Percentiles rank a stretch among this genome's conserved stretches.
These are phyloP conservation scores for Acleris laterana DNA, from an alignment of 2,888 invertebrate genomes.

Conservation along the genomic window DNA sequence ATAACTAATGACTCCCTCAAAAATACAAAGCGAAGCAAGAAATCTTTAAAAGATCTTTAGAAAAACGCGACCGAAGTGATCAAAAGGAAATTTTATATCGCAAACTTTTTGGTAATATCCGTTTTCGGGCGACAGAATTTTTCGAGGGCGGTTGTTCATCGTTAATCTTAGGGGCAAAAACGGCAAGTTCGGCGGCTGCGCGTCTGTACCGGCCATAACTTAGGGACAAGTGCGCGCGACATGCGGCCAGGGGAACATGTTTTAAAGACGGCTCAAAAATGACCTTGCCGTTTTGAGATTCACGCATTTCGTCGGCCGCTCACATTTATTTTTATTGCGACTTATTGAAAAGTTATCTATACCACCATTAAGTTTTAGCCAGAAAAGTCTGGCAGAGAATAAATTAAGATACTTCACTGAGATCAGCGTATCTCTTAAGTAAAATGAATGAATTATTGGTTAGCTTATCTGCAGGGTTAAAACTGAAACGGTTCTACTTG, in stretches of 20 bases:
- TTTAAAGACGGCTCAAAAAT: slow-evolving; percentile 38
- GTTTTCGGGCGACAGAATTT: slow-evolving; percentile 79
- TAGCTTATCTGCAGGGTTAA: too few species aligned
- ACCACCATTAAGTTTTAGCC: too few species aligned
- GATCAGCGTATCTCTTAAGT: too few species aligned
- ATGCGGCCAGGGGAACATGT: slow-evolving; percentile 57
- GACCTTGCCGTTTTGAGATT: slow-evolving; percentile 21
- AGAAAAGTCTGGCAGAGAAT: too few species aligned
- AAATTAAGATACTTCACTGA: too few species aligned
- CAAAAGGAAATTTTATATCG: slow-evolving; percentile 74
- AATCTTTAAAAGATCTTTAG: slow-evolving; percentile 59
- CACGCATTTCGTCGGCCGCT: too few species aligned
- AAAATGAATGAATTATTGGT: too few species aligned
- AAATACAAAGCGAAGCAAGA: slow-evolving; percentile 42
- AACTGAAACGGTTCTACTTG: too few species aligned
- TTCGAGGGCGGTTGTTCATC: slow-evolving; percentile 79
- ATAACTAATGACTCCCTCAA: slow-evolving; percentile 7
- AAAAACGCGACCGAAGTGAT: slow-evolving; percentile 67
- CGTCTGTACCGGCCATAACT: slow-evolving; percentile 72
- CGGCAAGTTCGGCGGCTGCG: slow-evolving; percentile 71
- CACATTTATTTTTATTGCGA: too few species aligned
- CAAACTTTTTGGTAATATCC: slow-evolving; percentile 76
- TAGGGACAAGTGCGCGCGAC: slow-evolving; percentile 75
- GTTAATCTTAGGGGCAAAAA: slow-evolving; percentile 83
- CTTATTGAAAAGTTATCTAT: too few species aligned